These are phyloP conservation scores for Microtus californicus DNA, from an alignment of 2,797 vertebrate genomes.

Conservation along the genomic window DNA sequence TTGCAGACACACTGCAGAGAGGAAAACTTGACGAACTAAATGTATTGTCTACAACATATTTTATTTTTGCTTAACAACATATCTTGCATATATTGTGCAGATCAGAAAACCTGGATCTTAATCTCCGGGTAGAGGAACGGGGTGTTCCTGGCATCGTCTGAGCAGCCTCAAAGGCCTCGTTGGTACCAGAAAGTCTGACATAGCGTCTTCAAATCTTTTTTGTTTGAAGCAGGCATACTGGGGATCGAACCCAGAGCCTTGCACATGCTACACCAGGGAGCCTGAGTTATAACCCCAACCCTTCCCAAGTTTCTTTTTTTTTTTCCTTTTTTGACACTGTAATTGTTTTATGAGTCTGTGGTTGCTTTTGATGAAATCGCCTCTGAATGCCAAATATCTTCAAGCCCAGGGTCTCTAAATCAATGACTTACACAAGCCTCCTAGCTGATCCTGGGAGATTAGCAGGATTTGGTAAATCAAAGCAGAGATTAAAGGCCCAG, in stretches of 20 bases:
- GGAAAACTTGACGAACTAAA: neutral
- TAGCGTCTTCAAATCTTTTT: neutral
- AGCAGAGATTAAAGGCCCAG: neutral
- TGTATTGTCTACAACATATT: rapidly evolving
- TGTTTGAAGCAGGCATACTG: neutral
- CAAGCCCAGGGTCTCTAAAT: neutral
- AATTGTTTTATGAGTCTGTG: neutral
- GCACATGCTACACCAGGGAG: too few relatives aligned
- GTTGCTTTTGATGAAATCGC: neutral
- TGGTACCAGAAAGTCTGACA: neutral
- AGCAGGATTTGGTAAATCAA: neutral
- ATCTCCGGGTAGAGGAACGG: neutral
- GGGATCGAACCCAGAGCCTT: neutral
- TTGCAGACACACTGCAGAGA: neutral
- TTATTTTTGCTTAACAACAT: neutral
- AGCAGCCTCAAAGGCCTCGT: neutral
- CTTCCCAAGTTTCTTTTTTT: too few relatives aligned
- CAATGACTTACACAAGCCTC: neutral
- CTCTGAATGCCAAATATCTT: neutral
- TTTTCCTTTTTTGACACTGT: neutral
- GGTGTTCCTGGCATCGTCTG: neutral
- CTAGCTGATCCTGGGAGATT: neutral
- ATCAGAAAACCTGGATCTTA: neutral
- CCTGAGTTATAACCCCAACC: neutral
- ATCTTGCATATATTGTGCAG: neutral